Conservation (phyloP, 2,797 vertebrate species). For the Acrossocheilus fasciatus region DNA sequence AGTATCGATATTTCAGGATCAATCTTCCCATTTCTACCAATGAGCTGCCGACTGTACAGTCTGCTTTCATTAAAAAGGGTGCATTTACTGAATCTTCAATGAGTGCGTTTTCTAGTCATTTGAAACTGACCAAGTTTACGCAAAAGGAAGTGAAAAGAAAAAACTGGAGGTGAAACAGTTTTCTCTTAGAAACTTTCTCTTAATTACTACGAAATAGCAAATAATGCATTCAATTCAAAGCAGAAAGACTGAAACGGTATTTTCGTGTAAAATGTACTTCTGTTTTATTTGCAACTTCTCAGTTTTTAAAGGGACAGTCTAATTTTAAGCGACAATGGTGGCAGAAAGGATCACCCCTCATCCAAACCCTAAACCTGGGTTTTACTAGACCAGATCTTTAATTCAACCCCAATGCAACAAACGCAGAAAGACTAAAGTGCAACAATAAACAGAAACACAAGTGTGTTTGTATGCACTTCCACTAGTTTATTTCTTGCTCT, state of each 20-base stretch:
- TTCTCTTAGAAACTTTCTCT: neutral
- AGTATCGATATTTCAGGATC: neutral
- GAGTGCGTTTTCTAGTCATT: neutral
- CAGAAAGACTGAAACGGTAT: neutral
- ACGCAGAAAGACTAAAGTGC: neutral
- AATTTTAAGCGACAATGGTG: neutral
- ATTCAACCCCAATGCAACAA: neutral
- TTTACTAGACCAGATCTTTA: neutral
- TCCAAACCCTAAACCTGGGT: neutral
- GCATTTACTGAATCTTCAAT: neutral
- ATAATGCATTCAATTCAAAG: neutral
- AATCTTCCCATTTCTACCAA: neutral
- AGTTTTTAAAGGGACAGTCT: neutral
- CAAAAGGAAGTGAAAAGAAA: neutral
- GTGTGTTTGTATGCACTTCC: constrained; percentile 18
- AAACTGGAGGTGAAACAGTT: neutral
- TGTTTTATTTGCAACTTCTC: neutral
- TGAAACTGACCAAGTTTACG: neutral
- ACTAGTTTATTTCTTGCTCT: constrained; percentile 6
- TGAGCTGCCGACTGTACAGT: too few species aligned
- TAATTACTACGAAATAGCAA: neutral
- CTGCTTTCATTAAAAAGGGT: too few species aligned
- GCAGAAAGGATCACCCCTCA: neutral
- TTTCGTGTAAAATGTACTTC: neutral
- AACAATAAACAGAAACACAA: constrained; percentile 4